Base-by-base conservation (phyloP, 2,797 vertebrate genomes). In the Oophaga sylvatica region DNA sequence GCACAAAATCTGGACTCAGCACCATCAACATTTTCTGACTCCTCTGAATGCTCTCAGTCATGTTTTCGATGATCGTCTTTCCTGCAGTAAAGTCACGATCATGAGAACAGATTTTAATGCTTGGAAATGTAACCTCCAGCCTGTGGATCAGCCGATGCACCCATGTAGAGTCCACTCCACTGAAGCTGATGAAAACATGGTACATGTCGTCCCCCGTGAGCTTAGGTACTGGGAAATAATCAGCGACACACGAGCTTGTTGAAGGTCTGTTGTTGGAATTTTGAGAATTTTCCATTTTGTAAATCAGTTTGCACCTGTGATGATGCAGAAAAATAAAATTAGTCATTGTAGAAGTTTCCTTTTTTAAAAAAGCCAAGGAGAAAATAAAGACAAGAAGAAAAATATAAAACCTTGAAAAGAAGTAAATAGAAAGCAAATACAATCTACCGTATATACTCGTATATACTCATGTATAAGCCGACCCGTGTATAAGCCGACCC, bases 21-120 rank as follows among this genome's bases (percentile, higher is more conserved):
- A 94, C 92, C 89, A 94, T 91, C 88, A 94, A 83, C 75, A 94
- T 93, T 79, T 95, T 95, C 91, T 94, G 93, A 90, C 93, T 95
- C 87, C 91, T 89, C 68, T 93, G 93, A 89, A 92, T 91, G 65
- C 89, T 82, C 2, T 90, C 91, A 0, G 92, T 92, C 92, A 94
- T 93, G 90, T 94, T 95, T 87, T 94, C 93, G 89, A 95, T 81
- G 62, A 95, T 90, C 0, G 91, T 92, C 89, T 92, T 91, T 3
- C 93, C 93, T 0, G 92, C 90, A 26, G 63, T 90, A 90, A 95
- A 95, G 91, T 95, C 93, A 0, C 93, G 91, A 59, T 94, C 90
- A 0, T 94, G 93, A 89, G 91, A 93, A 81, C 94, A 94, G 65
- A 93, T 90, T 65, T 77, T 86, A 48, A 94, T 86, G 41, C 88